Evolutionary conservation across 2,888 invertebrate species (phyloP), one percentile per base, ranked within the genome.

Genomic region (Biston betularia): DNA sequence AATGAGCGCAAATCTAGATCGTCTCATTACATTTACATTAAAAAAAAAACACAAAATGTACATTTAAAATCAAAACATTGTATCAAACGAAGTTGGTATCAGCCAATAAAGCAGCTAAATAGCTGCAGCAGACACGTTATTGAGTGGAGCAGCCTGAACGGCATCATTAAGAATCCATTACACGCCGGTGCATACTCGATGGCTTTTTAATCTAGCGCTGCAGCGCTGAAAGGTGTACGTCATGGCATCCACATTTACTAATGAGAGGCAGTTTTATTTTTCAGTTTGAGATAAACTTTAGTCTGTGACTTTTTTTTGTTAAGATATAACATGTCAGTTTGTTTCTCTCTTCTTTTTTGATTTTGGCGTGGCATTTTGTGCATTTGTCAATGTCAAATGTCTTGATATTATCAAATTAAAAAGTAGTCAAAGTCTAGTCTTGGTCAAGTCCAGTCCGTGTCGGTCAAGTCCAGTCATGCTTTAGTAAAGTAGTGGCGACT

Each of bases 81-180:
- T 48, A 58, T 58, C 53, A 48, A n/a, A 46, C 49, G 42, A 33
- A 9, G n/a, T 38, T 52, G 33, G 12, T 52, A 38, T 48, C 45
- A 50, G 62, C 52, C 62, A 74, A 70, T 70, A 74, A 75, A 75
- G 71, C 65, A 15, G 49, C 55, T 65, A 65, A 63, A 50, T 58
- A 65, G 59, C 60, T 71, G 69, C 72, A 72, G 70, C 71, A 74
- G 73, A 73, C 71, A 66, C 69, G 54, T 69, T 73, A 75, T 65
- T 70, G 68, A 72, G 73, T 69, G 63, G 45, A 45, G 45, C 58
- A 12, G 34, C 38, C 68, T 75, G 81, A 82, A 77, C 46, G 83
- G 78, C 67, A 73, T 75, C 87, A 88, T 88, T 87, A 88, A 83
- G 85, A 87, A 86, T 73, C 80, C 87, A 89, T 89, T 89, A 89